Evolutionary conservation across 2,888 invertebrate genomes (phyloP), one percentile per base, ranked within the genome.

Genomic region (Plutella xylostella): DNA sequence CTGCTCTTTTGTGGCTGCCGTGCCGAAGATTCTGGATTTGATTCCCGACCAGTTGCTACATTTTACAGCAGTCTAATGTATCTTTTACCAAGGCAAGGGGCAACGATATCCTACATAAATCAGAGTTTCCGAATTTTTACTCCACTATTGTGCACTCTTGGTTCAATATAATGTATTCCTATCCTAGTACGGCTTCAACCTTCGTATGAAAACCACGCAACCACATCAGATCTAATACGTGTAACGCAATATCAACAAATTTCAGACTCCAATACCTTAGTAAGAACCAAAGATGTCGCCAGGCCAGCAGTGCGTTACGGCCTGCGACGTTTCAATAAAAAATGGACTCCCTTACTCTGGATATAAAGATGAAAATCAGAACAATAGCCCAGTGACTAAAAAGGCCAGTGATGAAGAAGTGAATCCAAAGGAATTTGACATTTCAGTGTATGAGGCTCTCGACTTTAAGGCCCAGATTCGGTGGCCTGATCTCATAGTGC

Each of bases 401-500:
- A 52, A 40, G 55, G 55, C 40, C 6, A 56, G 55, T 62, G 71
- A 72, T 39, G 21, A 22, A 14, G 20, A 12, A 9, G 33, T 5
- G 3, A 46, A 49, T 19, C 20, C 20, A 19, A 48, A 45, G 35
- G 73, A 72, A 44, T 83, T 84, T 51, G 76, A 84, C 46, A 50
- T 83, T 47, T 61, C 55, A 45, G 61, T 69, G 54, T 83, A 76
- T 58, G 79, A 83, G 57, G 64, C 67, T 18, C 71, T 76, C 60
- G 71, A 78, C 50, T 92, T 90, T 56, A 76, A 69, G 48, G 84
- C 92, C 2, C 73, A 74, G 54, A 87, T 92, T 47, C 85, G 87
- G 65, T 93, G 92, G 92, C 90, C 89, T 0, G 92, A 93, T 65
- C 72, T 92, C 2, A 62, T 73, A 14, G 92, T 86, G 17, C 92